Base-by-base conservation (phyloP, 2,797 vertebrate species). In the Parambassis ranga region DNA sequence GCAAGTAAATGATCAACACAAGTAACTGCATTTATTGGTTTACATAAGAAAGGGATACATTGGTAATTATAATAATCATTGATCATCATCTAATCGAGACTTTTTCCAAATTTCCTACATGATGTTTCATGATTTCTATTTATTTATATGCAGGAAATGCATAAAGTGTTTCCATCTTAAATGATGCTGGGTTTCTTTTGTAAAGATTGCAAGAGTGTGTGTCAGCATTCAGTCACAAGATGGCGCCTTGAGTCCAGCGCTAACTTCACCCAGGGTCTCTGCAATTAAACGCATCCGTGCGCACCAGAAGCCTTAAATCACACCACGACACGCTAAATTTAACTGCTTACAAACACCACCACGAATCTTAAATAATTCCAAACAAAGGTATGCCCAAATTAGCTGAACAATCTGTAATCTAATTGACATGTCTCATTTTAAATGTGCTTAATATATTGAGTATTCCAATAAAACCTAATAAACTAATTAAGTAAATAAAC, bases 221-320 rank as follows among this genome's bases (percentile, higher is more conserved):
- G 5, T 23, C 50, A 2, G 10, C 5, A 3, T 4, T 1, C 1
- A 0, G 9, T 28, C 91, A 82, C 75, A 7, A 85, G 91, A 67
- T 85, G 87, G 87, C 81, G 85, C 70, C 44, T 13, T 35, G 33
- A 52, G 50, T 59, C 71, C 41, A 48, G n/a, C 16, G 15, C 14
- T 1, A 1, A 4, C 22, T 13, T 7, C 36, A 50, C 35, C 28
- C 11, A 4, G 2, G 3, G 28, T n/a, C 10, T 61, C 28, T 11
- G 30, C 11, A 22, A 5, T n/a, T 7, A 31, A 27, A 10, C 2
- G 18, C 19, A n/a, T 2, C 18, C 2, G 7, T 38, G 19, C 35
- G 10, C 9, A 28, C 14, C 3, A 36, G 42, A 36, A 3, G 38
- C 31, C 32, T 18, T 10, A n/a, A 2, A 23, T 8, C 14, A 24